phyloP scores from a whole-genome alignment of 2,888 invertebrate genomes.

The Metallyticus violacea region DNA sequence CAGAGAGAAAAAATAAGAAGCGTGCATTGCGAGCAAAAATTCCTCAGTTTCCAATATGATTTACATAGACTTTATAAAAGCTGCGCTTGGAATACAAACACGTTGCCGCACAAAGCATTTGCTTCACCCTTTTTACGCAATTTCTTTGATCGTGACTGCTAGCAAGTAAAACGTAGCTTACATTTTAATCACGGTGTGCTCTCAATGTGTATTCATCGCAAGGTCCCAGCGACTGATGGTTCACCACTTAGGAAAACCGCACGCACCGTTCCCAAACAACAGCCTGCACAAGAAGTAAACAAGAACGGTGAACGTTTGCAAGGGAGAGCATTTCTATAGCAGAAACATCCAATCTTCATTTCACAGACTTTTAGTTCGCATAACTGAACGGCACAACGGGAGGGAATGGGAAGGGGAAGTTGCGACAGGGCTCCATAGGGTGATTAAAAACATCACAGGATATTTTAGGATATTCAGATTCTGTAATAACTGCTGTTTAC shows the following conservation, averaged over 20 bases:
- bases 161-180: background rate
- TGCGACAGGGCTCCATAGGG: background rate
- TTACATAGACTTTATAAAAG: background rate
- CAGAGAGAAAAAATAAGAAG: background rate
- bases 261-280: no score
- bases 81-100: background rate
- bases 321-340: no score
- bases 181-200: background rate
- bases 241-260: background rate
- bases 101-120: background rate
- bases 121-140: background rate
- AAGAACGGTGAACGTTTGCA: no score
- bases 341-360: background rate
- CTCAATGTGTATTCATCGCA: background rate
- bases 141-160: background rate
- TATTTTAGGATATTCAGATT: background rate
- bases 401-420: no score
- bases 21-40: background rate
- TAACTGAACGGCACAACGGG: background rate
- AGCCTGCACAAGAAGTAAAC: no score
- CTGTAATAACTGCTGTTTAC: no score
- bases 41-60: background rate
- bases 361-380: background rate
- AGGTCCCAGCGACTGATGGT: background rate
- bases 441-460: background rate